Conservation (phyloP, 2,888 invertebrate genomes). For the Conops quadrifasciatus region DNA sequence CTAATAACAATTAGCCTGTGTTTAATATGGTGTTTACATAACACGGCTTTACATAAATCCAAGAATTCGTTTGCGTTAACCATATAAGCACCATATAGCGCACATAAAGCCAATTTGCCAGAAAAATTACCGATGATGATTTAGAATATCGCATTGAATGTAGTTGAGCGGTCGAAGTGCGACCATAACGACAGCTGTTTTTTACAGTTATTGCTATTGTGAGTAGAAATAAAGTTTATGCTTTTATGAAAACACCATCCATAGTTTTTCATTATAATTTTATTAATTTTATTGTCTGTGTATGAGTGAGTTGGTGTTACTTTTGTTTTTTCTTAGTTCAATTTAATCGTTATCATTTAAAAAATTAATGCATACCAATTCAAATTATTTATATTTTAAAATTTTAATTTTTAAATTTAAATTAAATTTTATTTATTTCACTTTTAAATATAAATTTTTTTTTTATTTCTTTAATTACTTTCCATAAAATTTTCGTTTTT, state of each 20-base stretch:
- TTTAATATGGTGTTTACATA: too few species aligned
- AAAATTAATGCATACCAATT: neutral
- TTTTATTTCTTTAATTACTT: conserved; percentile 4
- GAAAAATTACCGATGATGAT: too few species aligned
- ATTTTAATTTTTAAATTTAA: neutral
- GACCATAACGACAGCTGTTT: too few species aligned
- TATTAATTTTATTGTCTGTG: conserved; percentile 50
- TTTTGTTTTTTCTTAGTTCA: conserved; percentile 35
- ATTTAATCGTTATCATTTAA: conserved; percentile 39
- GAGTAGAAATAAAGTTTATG: neutral
- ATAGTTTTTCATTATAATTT: conserved; percentile 42
- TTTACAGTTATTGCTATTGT: too few species aligned
- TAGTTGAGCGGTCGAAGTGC: too few species aligned
- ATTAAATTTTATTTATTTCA: neutral
- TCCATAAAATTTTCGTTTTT: neutral
- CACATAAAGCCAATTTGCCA: too few species aligned
- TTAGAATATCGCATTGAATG: too few species aligned
- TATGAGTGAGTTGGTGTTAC: conserved; percentile 39
- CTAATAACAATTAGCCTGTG: too few species aligned
- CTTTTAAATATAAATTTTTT: conserved; percentile 8
- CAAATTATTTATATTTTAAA: too few species aligned
- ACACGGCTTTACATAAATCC: too few species aligned
- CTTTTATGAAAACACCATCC: neutral
- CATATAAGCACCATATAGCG: too few species aligned
- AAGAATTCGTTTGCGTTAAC: too few species aligned